Base-by-base conservation (phyloP, 2,888 invertebrate genomes). In the Crossocerus cetratus region DNA sequence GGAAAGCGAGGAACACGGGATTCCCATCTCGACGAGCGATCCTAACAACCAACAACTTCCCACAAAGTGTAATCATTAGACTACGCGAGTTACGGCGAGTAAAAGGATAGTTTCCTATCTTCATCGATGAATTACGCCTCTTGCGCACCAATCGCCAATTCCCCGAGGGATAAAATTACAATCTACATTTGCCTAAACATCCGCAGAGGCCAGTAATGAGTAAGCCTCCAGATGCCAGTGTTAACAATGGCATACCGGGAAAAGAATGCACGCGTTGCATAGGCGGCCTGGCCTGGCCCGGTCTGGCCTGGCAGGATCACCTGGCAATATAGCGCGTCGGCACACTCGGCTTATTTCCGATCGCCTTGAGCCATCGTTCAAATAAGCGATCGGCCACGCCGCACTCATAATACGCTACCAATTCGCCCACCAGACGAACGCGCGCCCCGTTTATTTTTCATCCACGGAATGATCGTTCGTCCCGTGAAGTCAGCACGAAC, bases 331-430 rank as follows among this genome's bases (percentile, higher is more conserved):
- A 62, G 54, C 32, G 62, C 43, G 54, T 62, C 21, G 54, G 49
- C n/a, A 21, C 22, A 21, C 22, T 32, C 13, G 49, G 78, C 70
- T 70, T 72, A 72, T 70, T 78, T 75, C 72, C 44, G 63, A 65
- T 56, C 67, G 43, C 58, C 32, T 2, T 18, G 69, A 53, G 60
- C 23, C 60, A 42, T 45, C 69, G 71, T 65, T 67, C 65, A 81
- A 80, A 81, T 81, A 81, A 81, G 63, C 80, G 58, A 54, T 43
- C 65, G 49, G 44, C 18, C n/a, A n/a, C 44, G 45, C 32, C 32
- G 56, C 32, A 42, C 54, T 45, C 22, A 32, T 55, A 69, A 57
- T 74, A 20, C 58, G 20, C 14, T 58, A 32, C 32, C 8, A 32
- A 42, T 59, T 42, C 42, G 53, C 57, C 74, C 45, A 49, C 16